Evolutionary conservation across 2,113 vertebrate species (phyloP).

Genomic region (Perca fluviatilis): DNA sequence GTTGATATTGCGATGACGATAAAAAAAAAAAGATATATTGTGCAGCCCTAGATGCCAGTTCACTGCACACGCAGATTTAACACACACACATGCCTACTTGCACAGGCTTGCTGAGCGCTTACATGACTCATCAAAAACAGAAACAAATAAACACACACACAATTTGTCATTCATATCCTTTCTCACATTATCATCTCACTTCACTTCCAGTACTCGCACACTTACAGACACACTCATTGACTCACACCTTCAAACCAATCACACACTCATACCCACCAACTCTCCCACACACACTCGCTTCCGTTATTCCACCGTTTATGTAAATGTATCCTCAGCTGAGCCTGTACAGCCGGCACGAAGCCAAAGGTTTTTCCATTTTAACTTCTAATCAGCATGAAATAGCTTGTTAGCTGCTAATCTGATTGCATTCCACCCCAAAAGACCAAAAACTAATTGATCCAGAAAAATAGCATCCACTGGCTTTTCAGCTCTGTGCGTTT

Average conservation of each 20-base stretch:
- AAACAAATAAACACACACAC: slow-evolving; percentile 7
- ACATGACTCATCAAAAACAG: not conserved
- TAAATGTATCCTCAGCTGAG: not conserved
- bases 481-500: not conserved
- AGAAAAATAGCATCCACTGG: not conserved
- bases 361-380: slow-evolving; percentile 1
- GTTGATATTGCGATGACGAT: too few relatives aligned
- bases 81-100: too few relatives aligned
- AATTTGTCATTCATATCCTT: not conserved
- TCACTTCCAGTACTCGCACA: not conserved
- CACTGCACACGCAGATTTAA: not conserved
- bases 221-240: not conserved
- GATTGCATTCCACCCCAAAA: slow-evolving; percentile 39
- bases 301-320: slow-evolving; percentile 18
- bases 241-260: slow-evolving; percentile 5
- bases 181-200: not conserved
- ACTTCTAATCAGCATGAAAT: slow-evolving; percentile 42
- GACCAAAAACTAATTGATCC: slow-evolving; percentile 24
- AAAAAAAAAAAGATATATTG: too few relatives aligned
- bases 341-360: not conserved
- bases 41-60: too few relatives aligned
- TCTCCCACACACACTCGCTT: not conserved
- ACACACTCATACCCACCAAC: not conserved
- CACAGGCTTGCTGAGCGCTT: not conserved
- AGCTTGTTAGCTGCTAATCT: slow-evolving; percentile 50